Conservation (phyloP, 2,113 vertebrate genomes). For the Sisor rabdophorus region DNA sequence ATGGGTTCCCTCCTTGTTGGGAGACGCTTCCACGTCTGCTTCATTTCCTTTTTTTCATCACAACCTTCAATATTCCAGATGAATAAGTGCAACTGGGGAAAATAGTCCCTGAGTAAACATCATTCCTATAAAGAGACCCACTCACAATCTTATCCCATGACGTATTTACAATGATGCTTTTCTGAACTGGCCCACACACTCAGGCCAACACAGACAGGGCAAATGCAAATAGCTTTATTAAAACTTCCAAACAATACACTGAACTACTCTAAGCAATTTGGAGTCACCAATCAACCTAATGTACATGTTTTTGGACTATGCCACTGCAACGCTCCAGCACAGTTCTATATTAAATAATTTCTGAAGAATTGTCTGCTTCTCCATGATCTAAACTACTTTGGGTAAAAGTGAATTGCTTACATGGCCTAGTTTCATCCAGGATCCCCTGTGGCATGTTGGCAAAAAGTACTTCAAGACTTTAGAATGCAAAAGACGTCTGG, state of each 20-base stretch:
- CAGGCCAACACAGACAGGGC: not conserved
- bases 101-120: conserved; percentile 6
- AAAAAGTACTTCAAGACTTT: conserved; percentile 11
- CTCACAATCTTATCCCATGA: conserved; percentile 40
- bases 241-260: too few species aligned
- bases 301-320: too few species aligned
- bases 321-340: not conserved
- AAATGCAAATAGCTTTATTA: not conserved
- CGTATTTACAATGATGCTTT: conserved; percentile 39
- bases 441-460: conserved; percentile 5
- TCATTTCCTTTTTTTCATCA: too few species aligned
- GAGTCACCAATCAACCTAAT: too few species aligned
- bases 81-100: conserved; percentile 17
- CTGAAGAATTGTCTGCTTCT: not conserved
- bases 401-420: conserved; percentile 22
- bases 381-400: not conserved
- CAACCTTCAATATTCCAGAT: too few species aligned
- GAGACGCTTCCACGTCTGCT: too few species aligned
- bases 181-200: conserved; percentile 22
- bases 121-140: conserved; percentile 28
- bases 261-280: too few species aligned
- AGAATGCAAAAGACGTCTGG: not conserved
- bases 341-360: conserved; percentile 2
- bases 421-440: conserved; percentile 28
- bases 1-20: too few species aligned